Evolutionary conservation across 2,888 invertebrate species (phyloP).

Genomic region (Blomia tropicalis): DNA sequence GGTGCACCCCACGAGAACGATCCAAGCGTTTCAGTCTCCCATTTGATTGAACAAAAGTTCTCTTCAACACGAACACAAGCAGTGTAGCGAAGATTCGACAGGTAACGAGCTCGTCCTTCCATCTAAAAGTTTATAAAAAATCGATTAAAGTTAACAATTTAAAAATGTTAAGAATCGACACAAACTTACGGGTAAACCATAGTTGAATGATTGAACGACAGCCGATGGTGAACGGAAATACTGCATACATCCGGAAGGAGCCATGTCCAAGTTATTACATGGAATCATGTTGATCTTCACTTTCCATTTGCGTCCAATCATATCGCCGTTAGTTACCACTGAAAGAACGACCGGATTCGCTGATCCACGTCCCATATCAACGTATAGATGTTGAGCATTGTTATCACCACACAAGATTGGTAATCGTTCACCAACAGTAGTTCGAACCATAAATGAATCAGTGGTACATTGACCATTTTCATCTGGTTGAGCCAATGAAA

Average conservation of each 20-base stretch:
- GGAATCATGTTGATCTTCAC: slow-evolving; percentile 30
- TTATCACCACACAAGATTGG: slow-evolving; percentile 66
- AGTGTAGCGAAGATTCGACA: slow-evolving; percentile 30
- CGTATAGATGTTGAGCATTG: slow-evolving; percentile 64
- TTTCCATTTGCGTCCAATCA: slow-evolving; percentile 27
- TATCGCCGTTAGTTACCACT: slow-evolving; percentile 33
- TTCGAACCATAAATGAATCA: slow-evolving; percentile 53
- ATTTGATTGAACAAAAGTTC: slow-evolving; percentile 31
- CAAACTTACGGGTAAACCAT: slow-evolving; percentile 24
- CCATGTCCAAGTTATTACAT: slow-evolving; percentile 29
- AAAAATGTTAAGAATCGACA: neutral
- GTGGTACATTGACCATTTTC: slow-evolving; percentile 51
- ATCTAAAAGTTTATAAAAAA: slow-evolving; percentile 20
- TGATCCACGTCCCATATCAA: slow-evolving; percentile 57
- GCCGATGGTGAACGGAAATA: slow-evolving; percentile 30
- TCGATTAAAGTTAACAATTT: neutral
- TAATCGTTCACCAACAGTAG: slow-evolving; percentile 34
- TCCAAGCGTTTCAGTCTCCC: slow-evolving; percentile 29
- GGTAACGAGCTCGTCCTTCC: slow-evolving; percentile 29
- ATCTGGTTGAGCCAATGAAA: slow-evolving; percentile 37
- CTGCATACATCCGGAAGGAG: slow-evolving; percentile 31
- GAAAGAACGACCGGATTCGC: slow-evolving; percentile 64
- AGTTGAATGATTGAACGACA: slow-evolving; percentile 30
- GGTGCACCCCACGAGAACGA: slow-evolving; percentile 30
- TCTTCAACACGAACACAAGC: slow-evolving; percentile 31